Evolutionary conservation across 2,113 vertebrate species (phyloP), one percentile per base, ranked within the genome.

Genomic region (Apus apus): DNA sequence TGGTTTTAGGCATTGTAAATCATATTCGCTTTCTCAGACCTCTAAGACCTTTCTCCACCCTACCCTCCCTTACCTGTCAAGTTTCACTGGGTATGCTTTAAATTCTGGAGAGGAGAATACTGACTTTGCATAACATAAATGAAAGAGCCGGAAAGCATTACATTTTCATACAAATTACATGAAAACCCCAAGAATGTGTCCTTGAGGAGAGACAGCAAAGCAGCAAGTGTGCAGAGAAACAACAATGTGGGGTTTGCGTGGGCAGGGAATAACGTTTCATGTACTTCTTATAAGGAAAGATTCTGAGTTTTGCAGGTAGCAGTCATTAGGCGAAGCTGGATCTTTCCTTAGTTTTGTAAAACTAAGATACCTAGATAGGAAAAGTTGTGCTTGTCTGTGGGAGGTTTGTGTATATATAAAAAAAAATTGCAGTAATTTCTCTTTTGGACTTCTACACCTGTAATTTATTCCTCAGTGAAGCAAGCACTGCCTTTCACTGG

Each of bases 61-160:
- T 87, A 94, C 94, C 90, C 94, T 97, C 94, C 74, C 96, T 97
- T 97, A 95, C 97, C 95, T 97, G 97, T 97, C 98, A 98, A 95
- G 96, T 92, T 97, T 96, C 96, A 85, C 96, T 95, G 94, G 87
- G 93, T 97, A 91, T 76, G 96, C 94, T 96, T 97, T 98, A 96
- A 98, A 97, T 98, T 97, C 95, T 94, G 70, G 51, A 81, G 58
- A 83, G 85, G 83, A 90, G 81, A 91, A 92, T 95, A 94, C 97
- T 94, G 91, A 90, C 94, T 97, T 97, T 96, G 93, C 76, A 85
- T 96, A 90, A 91, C 46, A 32, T 74, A 80, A 95, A 94, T 97
- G 92, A 85, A 89, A 93, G 90, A 96, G 81, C 78, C 5, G 3
- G 15, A 50, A 91, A 91, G 64, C 66, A 74, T 94, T 86, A 73